These are phyloP conservation scores for Peucedramus taeniatus DNA, from an alignment of 2,113 vertebrate genomes.

Conservation along the genomic window DNA sequence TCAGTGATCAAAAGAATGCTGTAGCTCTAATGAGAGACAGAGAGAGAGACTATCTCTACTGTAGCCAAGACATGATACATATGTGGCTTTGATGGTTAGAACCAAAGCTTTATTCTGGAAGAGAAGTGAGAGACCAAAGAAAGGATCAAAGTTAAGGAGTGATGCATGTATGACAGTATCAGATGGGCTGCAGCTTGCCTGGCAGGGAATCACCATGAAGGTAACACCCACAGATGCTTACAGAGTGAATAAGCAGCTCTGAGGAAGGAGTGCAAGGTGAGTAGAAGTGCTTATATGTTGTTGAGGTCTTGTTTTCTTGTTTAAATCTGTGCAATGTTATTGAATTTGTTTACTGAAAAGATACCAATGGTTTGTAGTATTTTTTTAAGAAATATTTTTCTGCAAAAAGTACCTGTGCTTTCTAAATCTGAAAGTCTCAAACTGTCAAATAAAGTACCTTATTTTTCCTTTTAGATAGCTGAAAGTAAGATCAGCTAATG, in stretches of 20 bases:
- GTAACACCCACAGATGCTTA: neutral
- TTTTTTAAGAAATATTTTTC: neutral
- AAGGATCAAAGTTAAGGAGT: neutral
- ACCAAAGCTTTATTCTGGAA: neutral
- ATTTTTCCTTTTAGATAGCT: neutral
- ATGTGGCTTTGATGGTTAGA: constrained; percentile 15
- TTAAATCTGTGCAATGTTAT: neutral
- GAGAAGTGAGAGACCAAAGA: constrained; percentile 6
- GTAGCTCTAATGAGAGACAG: neutral
- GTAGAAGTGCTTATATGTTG: neutral
- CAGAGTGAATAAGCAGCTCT: neutral
- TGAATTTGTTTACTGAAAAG: neutral
- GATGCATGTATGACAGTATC: neutral
- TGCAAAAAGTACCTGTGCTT: neutral
- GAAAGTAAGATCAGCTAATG: neutral
- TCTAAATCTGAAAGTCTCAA: neutral
- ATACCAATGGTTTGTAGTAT: neutral
- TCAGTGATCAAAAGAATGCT: neutral
- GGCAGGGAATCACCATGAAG: neutral
- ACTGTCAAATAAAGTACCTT: neutral
- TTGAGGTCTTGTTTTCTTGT: neutral
- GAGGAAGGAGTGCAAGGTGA: neutral
- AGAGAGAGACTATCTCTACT: neutral
- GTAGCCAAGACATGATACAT: neutral
- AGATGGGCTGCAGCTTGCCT: neutral